Conservation (phyloP, 1,140 invertebrate genomes). For the Alviniconcha marisindica region DNA sequence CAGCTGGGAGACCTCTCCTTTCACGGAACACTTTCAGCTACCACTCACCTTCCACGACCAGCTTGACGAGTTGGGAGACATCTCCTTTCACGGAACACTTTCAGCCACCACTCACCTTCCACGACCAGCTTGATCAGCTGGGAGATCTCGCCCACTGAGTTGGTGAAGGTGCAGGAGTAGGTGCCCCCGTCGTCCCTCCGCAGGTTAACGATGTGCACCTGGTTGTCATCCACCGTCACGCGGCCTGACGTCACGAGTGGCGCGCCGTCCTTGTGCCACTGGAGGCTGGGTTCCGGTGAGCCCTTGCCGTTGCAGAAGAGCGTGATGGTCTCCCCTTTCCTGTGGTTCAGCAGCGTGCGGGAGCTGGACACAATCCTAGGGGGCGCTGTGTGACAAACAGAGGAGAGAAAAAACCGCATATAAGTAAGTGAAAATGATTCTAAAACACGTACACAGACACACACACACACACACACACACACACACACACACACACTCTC, state of each 20-base stretch:
- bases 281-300: conserved; percentile 75
- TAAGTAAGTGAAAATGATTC: no score
- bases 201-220: conserved; percentile 86
- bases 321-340: conserved; percentile 89
- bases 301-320: conserved; percentile 96
- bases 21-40: no score
- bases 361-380: conserved; percentile 64
- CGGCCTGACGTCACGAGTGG: conserved; percentile 46
- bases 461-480: no score
- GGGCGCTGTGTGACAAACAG: conserved; percentile 53
- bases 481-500: no score
- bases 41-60: conserved; percentile 92
- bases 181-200: conserved; percentile 95
- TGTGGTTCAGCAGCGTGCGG: conserved; percentile 53
- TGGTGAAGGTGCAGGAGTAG: conserved; percentile 95
- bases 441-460: no score
- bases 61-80: conserved; percentile 94
- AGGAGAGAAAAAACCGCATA: no score
- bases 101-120: conserved; percentile 83
- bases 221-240: conserved; percentile 47
- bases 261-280: conserved; percentile 65
- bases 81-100: no score
- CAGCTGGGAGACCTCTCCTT: no score
- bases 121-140: conserved; percentile 96
- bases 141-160: conserved; percentile 95